phyloP scores from a whole-genome alignment of 2,113 vertebrate species.

The Jaculus jaculus region DNA sequence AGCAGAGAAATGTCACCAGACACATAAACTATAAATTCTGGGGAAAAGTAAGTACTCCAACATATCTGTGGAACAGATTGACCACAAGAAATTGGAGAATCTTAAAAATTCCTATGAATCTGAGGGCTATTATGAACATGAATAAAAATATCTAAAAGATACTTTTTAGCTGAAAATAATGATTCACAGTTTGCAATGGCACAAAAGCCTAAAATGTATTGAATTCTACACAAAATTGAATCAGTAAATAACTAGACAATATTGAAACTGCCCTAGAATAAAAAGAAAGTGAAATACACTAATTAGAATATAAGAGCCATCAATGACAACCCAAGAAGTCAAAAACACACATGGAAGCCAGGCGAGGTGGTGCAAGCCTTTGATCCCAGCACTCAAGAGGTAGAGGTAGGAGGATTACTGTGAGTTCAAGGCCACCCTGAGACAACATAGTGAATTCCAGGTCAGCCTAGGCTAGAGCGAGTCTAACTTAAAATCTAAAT shows the following conservation, averaged over 20 bases:
- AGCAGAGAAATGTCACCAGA: constrained; percentile 1
- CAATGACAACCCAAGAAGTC: not conserved
- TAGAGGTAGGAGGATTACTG: too few species aligned
- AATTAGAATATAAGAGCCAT: not conserved
- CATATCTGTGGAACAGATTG: not conserved
- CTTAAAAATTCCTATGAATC: not conserved
- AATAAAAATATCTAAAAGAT: not conserved
- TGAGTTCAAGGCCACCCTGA: too few species aligned
- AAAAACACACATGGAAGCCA: not conserved
- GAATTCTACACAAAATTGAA: not conserved
- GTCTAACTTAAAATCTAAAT: too few species aligned
- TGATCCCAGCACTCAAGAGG: too few species aligned
- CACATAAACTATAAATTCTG: not conserved
- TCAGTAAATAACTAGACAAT: not conserved
- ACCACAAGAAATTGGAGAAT: constrained; percentile 1
- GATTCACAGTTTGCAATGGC: not conserved
- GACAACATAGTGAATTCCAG: too few species aligned
- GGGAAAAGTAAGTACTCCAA: not conserved
- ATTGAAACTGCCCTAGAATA: constrained; percentile 9
- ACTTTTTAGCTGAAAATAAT: not conserved
- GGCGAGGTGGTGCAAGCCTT: too few species aligned
- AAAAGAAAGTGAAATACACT: not conserved
- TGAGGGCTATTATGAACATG: not conserved
- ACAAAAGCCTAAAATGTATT: not conserved
- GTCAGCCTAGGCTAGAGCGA: too few species aligned